Evolutionary conservation across 2,113 vertebrate species (phyloP).

Genomic region (Raphicerus campestris): DNA sequence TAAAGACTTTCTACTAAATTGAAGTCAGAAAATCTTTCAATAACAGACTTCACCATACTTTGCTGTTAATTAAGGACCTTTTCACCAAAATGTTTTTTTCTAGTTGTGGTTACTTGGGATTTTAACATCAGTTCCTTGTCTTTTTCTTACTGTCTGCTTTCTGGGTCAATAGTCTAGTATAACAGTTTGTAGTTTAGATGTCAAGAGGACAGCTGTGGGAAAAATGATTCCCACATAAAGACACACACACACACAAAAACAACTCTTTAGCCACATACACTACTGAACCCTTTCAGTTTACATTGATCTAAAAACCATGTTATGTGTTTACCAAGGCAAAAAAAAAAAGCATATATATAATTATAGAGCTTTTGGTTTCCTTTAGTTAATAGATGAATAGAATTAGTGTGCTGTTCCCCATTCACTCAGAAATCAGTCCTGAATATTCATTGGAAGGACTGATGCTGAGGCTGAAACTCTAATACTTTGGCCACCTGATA

Average conservation of each 20-base stretch:
- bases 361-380: not conserved
- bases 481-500: not conserved
- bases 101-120: not conserved
- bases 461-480: not conserved
- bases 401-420: not conserved
- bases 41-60: not conserved
- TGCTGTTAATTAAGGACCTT: not conserved
- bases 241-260: too few species aligned
- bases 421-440: not conserved
- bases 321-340: not conserved
- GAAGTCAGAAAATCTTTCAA: not conserved
- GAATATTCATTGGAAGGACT: not conserved
- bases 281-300: not conserved
- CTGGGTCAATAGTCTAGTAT: not conserved
- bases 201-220: not conserved
- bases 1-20: not conserved
- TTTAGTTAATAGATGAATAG: not conserved
- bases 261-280: not conserved
- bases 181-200: not conserved
- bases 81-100: not conserved
- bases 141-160: not conserved
- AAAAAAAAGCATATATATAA: not conserved
- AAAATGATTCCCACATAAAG: not conserved
- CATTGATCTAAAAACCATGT: not conserved
- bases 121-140: not conserved